Evolutionary conservation across 2,113 vertebrate genomes (phyloP).

Genomic region (Eolophus roseicapilla): DNA sequence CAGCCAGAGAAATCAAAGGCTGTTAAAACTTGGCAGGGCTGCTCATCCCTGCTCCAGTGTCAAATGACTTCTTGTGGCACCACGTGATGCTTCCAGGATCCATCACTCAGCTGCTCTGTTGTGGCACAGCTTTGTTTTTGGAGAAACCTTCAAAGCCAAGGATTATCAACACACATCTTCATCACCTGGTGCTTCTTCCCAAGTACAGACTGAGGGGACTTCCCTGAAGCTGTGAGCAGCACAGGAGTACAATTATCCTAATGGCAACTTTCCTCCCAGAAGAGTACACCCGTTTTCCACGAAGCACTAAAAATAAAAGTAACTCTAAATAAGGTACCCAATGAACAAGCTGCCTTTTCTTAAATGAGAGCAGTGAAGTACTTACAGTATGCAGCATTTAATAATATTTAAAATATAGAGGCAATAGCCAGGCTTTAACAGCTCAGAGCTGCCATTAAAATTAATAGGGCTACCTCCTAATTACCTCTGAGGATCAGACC

Average conservation of each 20-base stretch:
- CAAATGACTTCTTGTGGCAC: conserved; percentile 11
- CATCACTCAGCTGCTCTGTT: neutral
- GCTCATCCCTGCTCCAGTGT: neutral
- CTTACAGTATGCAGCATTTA: conserved; percentile 32
- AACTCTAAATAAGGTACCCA: neutral
- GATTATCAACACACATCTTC: neutral
- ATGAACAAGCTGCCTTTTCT: neutral
- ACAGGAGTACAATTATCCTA: neutral
- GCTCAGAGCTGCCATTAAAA: conserved; percentile 59
- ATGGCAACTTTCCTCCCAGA: neutral
- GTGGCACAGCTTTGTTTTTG: neutral
- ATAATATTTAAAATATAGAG: conserved; percentile 49
- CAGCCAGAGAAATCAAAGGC: conserved; percentile 3
- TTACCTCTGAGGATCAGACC: conserved; percentile 47
- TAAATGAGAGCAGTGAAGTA: conserved; percentile 31
- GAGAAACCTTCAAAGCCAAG: neutral
- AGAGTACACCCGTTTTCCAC: neutral
- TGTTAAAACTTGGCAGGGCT: conserved; percentile 6
- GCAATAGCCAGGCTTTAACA: conserved; percentile 36
- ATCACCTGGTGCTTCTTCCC: conserved; percentile 6
- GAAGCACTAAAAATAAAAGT: neutral
- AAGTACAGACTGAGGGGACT: neutral
- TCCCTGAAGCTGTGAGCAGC: neutral
- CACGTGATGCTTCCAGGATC: fast-evolving
- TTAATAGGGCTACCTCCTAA: conserved; percentile 59